phyloP scores from a whole-genome alignment of 2,113 vertebrate genomes.

The Syngnathus scovelli region DNA sequence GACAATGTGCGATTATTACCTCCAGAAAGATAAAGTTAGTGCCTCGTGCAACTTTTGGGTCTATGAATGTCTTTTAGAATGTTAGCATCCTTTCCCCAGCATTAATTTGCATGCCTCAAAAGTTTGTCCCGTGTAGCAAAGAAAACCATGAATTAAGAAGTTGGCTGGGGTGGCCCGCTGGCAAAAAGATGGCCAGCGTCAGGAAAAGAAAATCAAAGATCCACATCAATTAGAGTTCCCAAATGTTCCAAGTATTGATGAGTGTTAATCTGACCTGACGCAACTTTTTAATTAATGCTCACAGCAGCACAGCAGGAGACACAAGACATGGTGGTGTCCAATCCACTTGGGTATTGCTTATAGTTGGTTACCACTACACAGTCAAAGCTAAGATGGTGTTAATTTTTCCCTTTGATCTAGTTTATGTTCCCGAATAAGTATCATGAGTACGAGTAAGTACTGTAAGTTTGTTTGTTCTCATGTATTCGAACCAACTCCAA shows the following conservation, averaged over 20 bases:
- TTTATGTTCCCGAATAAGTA: neutral
- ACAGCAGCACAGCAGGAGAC: slow-evolving; percentile 1
- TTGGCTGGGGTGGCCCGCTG: slow-evolving; percentile 25
- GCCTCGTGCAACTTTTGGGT: neutral
- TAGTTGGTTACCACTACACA: neutral
- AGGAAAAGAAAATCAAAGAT: slow-evolving; percentile 49
- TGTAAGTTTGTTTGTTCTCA: no score
- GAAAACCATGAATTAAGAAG: slow-evolving; percentile 42
- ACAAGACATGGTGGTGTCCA: slow-evolving; percentile 1
- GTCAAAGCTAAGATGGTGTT: neutral
- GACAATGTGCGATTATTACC: neutral
- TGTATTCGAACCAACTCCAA: no score
- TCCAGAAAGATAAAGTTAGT: neutral
- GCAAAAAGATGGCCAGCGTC: slow-evolving; percentile 32
- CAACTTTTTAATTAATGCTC: slow-evolving; percentile 17
- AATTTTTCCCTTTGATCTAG: neutral
- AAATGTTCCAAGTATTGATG: slow-evolving; percentile 48
- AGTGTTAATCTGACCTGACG: slow-evolving; percentile 11
- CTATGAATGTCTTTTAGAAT: neutral
- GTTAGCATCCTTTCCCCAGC: slow-evolving; percentile 1
- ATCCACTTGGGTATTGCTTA: neutral
- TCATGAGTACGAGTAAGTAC: no score
- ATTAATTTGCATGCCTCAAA: slow-evolving; percentile 18
- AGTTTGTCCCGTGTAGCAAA: slow-evolving; percentile 18
- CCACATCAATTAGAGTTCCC: slow-evolving; percentile 47